phyloP scores from a whole-genome alignment of 2,888 invertebrate species.

The Melangyna quadrimaculata region DNA sequence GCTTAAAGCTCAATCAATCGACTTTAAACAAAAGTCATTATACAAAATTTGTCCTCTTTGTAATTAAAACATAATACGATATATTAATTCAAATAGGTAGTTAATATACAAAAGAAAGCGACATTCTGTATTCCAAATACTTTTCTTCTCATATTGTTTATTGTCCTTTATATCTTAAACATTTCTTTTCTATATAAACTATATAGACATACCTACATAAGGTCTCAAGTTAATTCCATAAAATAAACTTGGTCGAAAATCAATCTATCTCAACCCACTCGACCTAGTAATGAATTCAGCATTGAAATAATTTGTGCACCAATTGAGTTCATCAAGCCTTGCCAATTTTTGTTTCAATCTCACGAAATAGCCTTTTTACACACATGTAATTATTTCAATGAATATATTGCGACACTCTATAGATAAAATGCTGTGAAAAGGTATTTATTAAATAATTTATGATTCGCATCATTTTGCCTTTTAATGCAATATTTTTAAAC shows the following conservation, averaged over 20 bases:
- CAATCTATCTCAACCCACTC: neutral
- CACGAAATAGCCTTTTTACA: neutral
- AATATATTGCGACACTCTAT: constrained; percentile 20
- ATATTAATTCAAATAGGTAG: too few species aligned
- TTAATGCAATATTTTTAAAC: neutral
- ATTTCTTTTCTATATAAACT: too few species aligned
- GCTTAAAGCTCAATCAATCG: too few species aligned
- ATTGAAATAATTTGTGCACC: neutral
- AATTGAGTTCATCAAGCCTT: neutral
- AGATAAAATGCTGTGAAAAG: constrained; percentile 4
- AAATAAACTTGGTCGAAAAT: neutral
- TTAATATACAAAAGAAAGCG: too few species aligned
- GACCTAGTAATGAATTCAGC: neutral
- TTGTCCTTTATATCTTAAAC: too few species aligned
- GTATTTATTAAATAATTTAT: constrained; percentile 5
- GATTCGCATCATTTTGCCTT: neutral
- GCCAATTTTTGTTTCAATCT: constrained; percentile 3
- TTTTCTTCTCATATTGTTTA: too few species aligned
- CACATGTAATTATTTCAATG: neutral
- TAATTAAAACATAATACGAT: too few species aligned
- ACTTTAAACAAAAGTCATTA: too few species aligned
- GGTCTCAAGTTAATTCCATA: neutral
- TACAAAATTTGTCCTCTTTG: too few species aligned
- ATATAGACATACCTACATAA: too few species aligned
- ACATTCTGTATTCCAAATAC: too few species aligned